A percentile compares a stretch with the other conserved stretches of the same genome.
These are phyloP conservation scores for Nyctibius grandis DNA, from an alignment of 2,797 vertebrate genomes.

Conservation along the genomic window DNA sequence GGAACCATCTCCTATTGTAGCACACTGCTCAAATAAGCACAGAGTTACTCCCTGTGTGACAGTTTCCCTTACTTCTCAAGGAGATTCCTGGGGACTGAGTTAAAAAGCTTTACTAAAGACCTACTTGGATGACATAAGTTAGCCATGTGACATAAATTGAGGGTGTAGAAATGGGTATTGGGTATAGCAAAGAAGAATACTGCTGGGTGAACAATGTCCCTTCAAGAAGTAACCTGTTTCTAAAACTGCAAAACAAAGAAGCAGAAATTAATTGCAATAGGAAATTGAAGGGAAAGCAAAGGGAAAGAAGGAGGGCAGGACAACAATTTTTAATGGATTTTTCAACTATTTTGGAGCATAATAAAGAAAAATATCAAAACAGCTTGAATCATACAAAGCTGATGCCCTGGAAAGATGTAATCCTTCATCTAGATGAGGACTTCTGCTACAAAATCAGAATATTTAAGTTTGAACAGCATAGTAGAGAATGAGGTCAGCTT, in stretches of 20 bases:
- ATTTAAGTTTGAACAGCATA: neutral
- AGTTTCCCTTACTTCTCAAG: neutral
- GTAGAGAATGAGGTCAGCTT: conserved; percentile 11
- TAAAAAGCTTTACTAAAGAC: neutral
- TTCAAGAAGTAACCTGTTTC: neutral
- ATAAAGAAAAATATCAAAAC: neutral
- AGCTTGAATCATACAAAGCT: neutral
- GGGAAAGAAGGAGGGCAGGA: neutral
- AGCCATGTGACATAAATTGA: neutral
- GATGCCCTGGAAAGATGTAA: neutral
- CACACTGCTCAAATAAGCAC: neutral
- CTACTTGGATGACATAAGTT: neutral
- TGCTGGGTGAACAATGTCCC: fast-evolving
- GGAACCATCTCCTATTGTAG: neutral
- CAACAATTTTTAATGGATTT: neutral
- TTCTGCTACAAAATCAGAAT: neutral
- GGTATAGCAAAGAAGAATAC: neutral
- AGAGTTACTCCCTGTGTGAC: neutral
- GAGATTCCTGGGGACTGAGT: neutral
- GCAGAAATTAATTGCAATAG: neutral
- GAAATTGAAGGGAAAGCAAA: neutral
- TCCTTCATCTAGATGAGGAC: neutral
- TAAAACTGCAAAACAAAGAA: neutral
- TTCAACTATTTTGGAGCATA: neutral
- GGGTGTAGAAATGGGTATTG: neutral